Percentiles rank a stretch among this genome's conserved stretches.
These are phyloP conservation scores for Forbesichthys agassizii DNA, from an alignment of 2,113 vertebrate genomes.

Conservation along the genomic window DNA sequence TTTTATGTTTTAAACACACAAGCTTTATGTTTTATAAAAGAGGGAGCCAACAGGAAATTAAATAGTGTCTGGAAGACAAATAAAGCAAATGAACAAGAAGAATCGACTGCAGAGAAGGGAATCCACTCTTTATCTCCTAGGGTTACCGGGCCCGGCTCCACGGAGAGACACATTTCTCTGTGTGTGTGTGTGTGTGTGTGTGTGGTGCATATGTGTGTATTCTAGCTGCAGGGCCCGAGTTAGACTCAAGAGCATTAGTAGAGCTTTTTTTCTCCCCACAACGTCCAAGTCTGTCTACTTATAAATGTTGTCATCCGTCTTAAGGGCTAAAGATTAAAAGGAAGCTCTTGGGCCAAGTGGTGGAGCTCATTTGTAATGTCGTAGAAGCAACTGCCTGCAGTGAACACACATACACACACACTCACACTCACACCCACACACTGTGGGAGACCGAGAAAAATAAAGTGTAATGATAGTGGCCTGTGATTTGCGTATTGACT, in stretches of 20 bases:
- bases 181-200: constrained; percentile 15
- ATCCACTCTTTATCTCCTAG: constrained; percentile 38
- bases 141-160: constrained; percentile 7
- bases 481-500: no score
- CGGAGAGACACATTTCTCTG: constrained; percentile 21
- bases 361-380: constrained; percentile 54
- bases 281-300: constrained; percentile 47
- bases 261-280: constrained; percentile 13
- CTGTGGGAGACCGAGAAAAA: background rate
- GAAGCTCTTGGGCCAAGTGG: constrained; percentile 44
- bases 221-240: constrained; percentile 32
- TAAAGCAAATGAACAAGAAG: constrained; percentile 38
- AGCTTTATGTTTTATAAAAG: constrained; percentile 52
- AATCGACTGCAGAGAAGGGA: constrained; percentile 28
- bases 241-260: constrained; percentile 46
- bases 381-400: constrained; percentile 35
- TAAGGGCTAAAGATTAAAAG: constrained; percentile 59
- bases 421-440: background rate
- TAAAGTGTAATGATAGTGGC: no score
- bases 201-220: constrained; percentile 11
- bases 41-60: constrained; percentile 46
- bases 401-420: background rate
- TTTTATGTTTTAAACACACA: constrained; percentile 58
- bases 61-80: constrained; percentile 49
- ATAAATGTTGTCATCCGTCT: constrained; percentile 61